Percentiles rank a stretch among this genome's conserved stretches.
Evolutionary conservation across 1,140 invertebrate genomes (phyloP).

Genomic region (Micrasema minimum): DNA sequence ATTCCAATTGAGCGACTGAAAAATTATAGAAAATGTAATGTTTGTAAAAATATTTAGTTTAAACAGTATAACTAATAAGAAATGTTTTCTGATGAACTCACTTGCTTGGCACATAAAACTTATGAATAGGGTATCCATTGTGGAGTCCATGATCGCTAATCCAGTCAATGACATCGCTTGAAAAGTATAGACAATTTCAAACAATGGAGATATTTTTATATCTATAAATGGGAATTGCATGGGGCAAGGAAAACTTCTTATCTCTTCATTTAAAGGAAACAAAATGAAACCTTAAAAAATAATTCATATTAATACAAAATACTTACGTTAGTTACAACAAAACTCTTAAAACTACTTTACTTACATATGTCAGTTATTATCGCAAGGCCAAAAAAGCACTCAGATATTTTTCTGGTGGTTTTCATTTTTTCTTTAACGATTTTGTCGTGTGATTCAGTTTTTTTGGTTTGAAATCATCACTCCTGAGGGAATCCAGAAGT

Average conservation of each 20-base stretch:
- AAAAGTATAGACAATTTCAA: constrained; percentile 41
- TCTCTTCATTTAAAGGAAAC: constrained; percentile 36
- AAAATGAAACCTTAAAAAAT: constrained; percentile 37
- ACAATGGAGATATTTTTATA: constrained; percentile 28
- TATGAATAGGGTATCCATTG: constrained; percentile 43
- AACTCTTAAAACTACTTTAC: too few species aligned
- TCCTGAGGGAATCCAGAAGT: constrained; percentile 26
- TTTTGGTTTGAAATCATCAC: constrained; percentile 37
- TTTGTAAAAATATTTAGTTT: too few species aligned
- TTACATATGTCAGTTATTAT: too few species aligned
- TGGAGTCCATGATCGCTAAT: constrained; percentile 40
- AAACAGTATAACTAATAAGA: too few species aligned
- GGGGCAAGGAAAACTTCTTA: constrained; percentile 31
- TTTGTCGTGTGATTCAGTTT: constrained; percentile 18
- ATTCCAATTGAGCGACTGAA: constrained; percentile 49
- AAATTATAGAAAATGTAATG: neutral
- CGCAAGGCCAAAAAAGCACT: neutral
- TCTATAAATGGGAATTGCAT: constrained; percentile 32
- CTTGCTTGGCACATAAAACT: constrained; percentile 49
- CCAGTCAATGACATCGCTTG: constrained; percentile 26
- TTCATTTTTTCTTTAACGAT: constrained; percentile 9
- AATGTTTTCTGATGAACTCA: neutral
- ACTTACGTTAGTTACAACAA: too few species aligned
- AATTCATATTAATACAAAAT: too few species aligned
- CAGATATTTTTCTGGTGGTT: constrained; percentile 3